Percentiles rank a stretch among this genome's conserved stretches.
These are phyloP conservation scores for Morone saxatilis DNA, from an alignment of 2,113 vertebrate species.

Conservation along the genomic window DNA sequence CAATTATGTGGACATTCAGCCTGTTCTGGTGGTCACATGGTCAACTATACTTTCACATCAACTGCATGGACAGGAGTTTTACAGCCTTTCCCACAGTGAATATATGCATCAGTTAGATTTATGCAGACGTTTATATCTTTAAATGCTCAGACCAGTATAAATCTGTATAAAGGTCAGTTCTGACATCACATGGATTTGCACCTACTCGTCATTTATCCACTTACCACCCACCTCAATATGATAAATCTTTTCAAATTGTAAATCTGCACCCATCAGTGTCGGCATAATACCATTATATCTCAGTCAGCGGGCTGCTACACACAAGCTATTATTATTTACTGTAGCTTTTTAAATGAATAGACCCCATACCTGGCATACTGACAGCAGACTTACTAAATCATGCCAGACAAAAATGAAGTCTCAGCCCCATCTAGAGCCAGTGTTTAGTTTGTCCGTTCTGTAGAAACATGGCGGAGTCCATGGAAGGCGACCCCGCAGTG, in stretches of 20 bases:
- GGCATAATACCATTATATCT: not conserved
- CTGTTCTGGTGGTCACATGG: not conserved
- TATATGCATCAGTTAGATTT: not conserved
- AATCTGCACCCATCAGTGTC: not conserved
- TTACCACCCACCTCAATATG: not conserved
- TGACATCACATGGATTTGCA: not conserved
- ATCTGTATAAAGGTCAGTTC: not conserved
- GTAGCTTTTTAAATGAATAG: constrained; percentile 8
- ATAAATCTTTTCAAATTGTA: not conserved
- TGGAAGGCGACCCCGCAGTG: no score
- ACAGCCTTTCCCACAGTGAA: not conserved
- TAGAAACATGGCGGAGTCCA: no score
- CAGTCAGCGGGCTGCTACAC: not conserved
- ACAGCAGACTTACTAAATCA: not conserved
- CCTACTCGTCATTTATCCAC: not conserved
- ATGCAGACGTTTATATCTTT: not conserved
- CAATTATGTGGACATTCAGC: not conserved
- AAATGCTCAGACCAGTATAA: not conserved
- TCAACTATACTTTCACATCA: not conserved
- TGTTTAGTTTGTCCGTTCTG: no score
- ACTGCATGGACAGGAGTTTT: not conserved
- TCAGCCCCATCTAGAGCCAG: not conserved
- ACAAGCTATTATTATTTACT: not conserved
- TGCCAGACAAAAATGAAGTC: not conserved
- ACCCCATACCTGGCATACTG: not conserved